Percentiles rank a stretch among this genome's conserved stretches.
Evolutionary conservation across 1,140 invertebrate genomes (phyloP).

Genomic region (Chlorops oryzae): DNA sequence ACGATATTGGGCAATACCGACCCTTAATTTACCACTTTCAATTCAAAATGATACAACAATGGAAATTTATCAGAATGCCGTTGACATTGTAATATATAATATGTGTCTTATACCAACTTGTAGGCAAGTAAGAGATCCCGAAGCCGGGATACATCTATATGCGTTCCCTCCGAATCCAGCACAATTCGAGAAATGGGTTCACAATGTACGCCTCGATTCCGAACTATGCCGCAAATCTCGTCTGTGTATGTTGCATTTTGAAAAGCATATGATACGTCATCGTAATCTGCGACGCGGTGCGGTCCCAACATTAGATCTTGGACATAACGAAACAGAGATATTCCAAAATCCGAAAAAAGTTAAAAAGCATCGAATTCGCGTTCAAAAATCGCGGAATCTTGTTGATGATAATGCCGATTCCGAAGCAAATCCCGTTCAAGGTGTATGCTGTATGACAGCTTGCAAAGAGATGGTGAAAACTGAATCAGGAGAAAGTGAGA

Average conservation of each 20-base stretch:
- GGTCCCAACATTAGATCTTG: slow-evolving; percentile 28
- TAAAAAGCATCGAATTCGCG: not conserved
- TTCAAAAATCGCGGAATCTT: not conserved
- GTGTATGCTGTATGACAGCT: too few species aligned
- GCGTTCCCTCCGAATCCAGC: slow-evolving; percentile 35
- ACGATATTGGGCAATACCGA: slow-evolving; percentile 6
- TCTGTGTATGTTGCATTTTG: too few species aligned
- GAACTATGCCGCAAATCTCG: too few species aligned
- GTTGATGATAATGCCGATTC: not conserved
- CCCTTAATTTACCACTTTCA: slow-evolving; percentile 10
- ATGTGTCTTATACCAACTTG: slow-evolving; percentile 32
- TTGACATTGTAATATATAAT: slow-evolving; percentile 31
- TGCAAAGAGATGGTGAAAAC: too few species aligned
- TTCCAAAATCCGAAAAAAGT: slow-evolving; percentile 3
- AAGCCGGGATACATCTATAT: slow-evolving; percentile 31
- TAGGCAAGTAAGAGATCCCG: slow-evolving; percentile 22
- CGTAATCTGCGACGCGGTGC: slow-evolving; percentile 39
- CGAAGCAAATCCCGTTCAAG: not conserved
- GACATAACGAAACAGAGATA: slow-evolving; percentile 33
- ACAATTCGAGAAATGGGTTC: too few species aligned
- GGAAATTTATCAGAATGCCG: slow-evolving; percentile 36
- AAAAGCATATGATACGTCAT: too few species aligned
- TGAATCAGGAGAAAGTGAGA: too few species aligned
- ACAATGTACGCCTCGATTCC: too few species aligned
- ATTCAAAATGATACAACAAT: slow-evolving; percentile 22